Evolutionary conservation across 2,797 vertebrate species (phyloP).

Genomic region (Chelmon rostratus): DNA sequence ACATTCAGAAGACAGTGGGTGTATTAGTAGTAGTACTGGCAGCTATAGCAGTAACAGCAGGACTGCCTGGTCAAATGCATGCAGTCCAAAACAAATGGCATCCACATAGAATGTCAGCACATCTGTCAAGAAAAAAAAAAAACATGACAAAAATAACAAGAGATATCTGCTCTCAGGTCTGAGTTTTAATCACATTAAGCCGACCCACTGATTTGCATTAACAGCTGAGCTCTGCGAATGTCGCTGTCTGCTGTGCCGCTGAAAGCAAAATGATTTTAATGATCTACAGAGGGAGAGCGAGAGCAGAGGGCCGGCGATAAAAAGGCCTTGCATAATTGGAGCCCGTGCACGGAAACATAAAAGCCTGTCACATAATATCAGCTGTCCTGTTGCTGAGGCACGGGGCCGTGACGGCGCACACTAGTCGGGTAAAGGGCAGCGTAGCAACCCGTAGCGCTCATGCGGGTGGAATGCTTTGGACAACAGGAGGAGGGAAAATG

Average conservation of each 20-base stretch:
- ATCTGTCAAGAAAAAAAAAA: neutral
- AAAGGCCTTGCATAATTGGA: constrained; percentile 57
- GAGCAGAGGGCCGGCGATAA: constrained; percentile 23
- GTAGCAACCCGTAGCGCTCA: constrained; percentile 5
- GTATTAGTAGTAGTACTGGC: neutral
- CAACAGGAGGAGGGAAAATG: constrained; percentile 40
- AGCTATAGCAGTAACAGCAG: neutral
- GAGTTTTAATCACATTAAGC: constrained; percentile 64
- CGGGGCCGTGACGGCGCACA: constrained; percentile 15
- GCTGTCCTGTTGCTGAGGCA: constrained; percentile 26
- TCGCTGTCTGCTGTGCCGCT: constrained; percentile 36
- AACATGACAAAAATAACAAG: neutral
- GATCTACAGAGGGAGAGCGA: constrained; percentile 41
- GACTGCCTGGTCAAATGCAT: neutral
- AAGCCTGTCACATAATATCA: constrained; percentile 60
- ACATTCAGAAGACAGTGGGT: neutral
- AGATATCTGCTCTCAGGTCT: constrained; percentile 28
- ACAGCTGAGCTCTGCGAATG: constrained; percentile 63
- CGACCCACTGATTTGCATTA: constrained; percentile 51
- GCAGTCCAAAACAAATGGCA: constrained; percentile 8
- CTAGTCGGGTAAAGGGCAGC: constrained; percentile 24
- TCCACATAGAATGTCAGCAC: constrained; percentile 15
- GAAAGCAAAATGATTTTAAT: constrained; percentile 63
- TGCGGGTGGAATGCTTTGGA: constrained; percentile 26
- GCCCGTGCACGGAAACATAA: constrained; percentile 47